Conservation (phyloP, 2,797 vertebrate species). For the Cetoscarus ocellatus region DNA sequence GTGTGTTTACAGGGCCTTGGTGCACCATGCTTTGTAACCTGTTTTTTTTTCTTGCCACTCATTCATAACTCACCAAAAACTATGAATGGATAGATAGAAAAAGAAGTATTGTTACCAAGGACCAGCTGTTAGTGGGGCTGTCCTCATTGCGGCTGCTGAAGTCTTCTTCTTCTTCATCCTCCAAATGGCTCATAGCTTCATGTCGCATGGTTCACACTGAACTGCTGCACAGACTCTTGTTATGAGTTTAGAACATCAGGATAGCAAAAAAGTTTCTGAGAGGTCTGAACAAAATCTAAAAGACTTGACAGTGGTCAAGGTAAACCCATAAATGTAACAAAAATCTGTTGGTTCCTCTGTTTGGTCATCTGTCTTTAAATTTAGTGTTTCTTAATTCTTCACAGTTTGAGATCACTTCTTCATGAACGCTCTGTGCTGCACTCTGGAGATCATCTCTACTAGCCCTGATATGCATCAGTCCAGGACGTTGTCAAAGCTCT, state of each 20-base stretch:
- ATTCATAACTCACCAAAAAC: too few relatives aligned
- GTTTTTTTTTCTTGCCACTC: too few relatives aligned
- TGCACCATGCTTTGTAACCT: too few relatives aligned
- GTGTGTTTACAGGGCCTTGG: too few relatives aligned
- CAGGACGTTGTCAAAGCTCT: not conserved
- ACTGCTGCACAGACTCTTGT: not conserved
- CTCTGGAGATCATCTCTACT: not conserved
- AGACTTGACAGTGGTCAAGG: not conserved
- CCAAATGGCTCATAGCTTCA: slow-evolving; percentile 37
- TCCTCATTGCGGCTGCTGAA: slow-evolving; percentile 43
- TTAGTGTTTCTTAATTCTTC: not conserved
- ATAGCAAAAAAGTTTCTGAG: slow-evolving; percentile 1
- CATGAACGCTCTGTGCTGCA: not conserved
- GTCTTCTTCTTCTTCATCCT: slow-evolving; percentile 21
- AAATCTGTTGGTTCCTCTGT: not conserved
- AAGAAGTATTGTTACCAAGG: slow-evolving; percentile 76
- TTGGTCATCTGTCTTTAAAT: not conserved
- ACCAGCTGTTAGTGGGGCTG: slow-evolving; percentile 73
- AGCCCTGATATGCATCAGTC: slow-evolving; percentile 4
- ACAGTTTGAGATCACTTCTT: not conserved
- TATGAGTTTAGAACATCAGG: not conserved
- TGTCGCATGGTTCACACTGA: slow-evolving; percentile 3
- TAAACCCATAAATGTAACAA: not conserved
- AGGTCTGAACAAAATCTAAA: not conserved
- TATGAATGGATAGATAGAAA: too few relatives aligned